A percentile compares a stretch with the other conserved stretches of the same genome.
Conservation (phyloP, 2,797 vertebrate species). For the Dallia pectoralis region DNA sequence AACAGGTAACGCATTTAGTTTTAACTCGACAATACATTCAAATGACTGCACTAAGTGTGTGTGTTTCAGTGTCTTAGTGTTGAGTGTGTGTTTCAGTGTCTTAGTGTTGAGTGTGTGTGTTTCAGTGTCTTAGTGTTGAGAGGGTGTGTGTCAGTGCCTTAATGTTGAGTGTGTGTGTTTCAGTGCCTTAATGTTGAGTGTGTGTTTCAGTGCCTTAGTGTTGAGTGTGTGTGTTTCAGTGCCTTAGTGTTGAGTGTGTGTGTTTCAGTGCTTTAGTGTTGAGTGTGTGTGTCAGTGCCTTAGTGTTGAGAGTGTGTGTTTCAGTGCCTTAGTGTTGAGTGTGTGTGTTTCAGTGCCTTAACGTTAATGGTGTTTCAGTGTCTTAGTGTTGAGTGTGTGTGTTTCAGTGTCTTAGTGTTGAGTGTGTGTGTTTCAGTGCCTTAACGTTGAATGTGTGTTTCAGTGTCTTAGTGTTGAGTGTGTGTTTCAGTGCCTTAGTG, state of each 20-base stretch:
- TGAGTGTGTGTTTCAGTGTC: too few species aligned
- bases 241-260: slow-evolving; percentile 16
- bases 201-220: slow-evolving; percentile 7
- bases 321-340: slow-evolving; percentile 17
- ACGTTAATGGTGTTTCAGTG: too few species aligned
- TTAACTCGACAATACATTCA: not conserved
- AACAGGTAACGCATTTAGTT: slow-evolving; percentile 78
- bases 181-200: not conserved
- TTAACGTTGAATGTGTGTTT: too few species aligned
- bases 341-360: too few species aligned
- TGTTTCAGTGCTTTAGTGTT: slow-evolving; percentile 78
- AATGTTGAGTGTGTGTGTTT: not conserved
- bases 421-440: not conserved
- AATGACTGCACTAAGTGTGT: not conserved
- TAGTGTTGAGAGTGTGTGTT: too few species aligned
- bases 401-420: slow-evolving; percentile 74
- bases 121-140: too few species aligned
- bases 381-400: slow-evolving; percentile 15
- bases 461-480: slow-evolving; percentile 17
- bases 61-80: not conserved
- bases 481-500: too few species aligned
- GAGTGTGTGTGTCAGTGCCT: not conserved
- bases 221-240: slow-evolving; percentile 24
- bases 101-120: slow-evolving; percentile 22
- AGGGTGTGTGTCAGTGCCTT: slow-evolving; percentile 71